Conservation (phyloP, 2,113 vertebrate species). For the Penelope pileata region DNA sequence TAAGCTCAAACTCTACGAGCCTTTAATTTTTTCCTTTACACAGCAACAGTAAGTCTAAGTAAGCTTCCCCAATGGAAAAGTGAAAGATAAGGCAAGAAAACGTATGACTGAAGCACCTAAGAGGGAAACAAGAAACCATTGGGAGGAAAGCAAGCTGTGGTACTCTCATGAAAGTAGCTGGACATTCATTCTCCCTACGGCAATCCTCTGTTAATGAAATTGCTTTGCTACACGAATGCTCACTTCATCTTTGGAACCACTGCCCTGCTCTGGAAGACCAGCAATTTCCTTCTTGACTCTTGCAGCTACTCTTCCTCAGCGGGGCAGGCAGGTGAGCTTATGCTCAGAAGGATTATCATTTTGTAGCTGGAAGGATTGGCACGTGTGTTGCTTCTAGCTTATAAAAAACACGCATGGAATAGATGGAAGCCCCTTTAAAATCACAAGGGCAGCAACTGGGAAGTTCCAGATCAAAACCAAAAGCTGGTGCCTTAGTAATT, state of each 20-base stretch:
- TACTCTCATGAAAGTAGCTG: background rate
- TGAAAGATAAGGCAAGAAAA: background rate
- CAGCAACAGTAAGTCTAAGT: background rate
- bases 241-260: background rate
- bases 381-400: fast-evolving
- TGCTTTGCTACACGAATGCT: background rate
- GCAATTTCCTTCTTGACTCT: background rate
- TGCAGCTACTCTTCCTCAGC: background rate
- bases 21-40: background rate
- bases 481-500: background rate
- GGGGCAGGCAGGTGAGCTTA: background rate
- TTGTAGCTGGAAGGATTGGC: background rate
- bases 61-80: background rate
- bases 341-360: background rate
- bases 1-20: background rate
- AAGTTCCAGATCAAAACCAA: background rate
- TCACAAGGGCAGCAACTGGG: background rate
- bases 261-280: background rate
- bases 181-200: background rate
- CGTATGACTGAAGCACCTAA: background rate
- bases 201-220: background rate
- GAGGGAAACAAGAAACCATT: background rate
- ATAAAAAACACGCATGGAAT: background rate
- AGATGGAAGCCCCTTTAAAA: background rate
- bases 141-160: background rate